Conservation (phyloP, 2,888 invertebrate species). For the Tetragonisca angustula region DNA sequence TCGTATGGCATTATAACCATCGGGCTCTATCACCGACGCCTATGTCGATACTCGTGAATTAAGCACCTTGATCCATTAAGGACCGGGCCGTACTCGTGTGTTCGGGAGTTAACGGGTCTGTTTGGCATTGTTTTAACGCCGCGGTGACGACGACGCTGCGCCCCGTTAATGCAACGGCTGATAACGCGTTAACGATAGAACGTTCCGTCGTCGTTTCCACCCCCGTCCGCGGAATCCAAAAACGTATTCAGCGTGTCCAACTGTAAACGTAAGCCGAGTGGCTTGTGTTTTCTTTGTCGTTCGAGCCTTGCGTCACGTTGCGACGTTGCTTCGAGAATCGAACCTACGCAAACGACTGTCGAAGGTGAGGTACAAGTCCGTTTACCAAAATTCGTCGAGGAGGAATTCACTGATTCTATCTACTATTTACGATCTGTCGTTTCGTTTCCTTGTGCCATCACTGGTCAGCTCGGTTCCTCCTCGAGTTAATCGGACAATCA, state of each 20-base stretch:
- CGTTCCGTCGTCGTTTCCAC: not conserved
- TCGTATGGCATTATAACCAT: conserved; percentile 70
- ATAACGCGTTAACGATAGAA: conserved; percentile 40
- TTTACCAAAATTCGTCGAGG: too few species aligned
- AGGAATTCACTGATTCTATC: too few species aligned
- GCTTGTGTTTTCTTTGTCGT: not conserved
- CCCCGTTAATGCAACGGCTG: conserved; percentile 31
- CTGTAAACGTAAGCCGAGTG: not conserved
- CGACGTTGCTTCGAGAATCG: too few species aligned
- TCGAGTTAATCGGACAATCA: too few species aligned
- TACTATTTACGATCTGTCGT: too few species aligned
- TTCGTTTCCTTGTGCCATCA: too few species aligned
- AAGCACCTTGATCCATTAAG: conserved; percentile 69
- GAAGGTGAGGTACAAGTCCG: too few species aligned
- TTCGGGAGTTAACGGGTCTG: conserved; percentile 57
- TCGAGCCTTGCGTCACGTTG: too few species aligned
- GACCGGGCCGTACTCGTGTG: conserved; percentile 48
- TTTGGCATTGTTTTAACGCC: conserved; percentile 60
- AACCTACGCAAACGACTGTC: too few species aligned
- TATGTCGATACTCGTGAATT: conserved; percentile 69
- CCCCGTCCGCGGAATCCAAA: not conserved
- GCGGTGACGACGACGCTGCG: conserved; percentile 12
- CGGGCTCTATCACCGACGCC: conserved; percentile 65
- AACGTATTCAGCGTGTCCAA: not conserved
- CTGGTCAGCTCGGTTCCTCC: too few species aligned